A percentile compares a stretch with the other conserved stretches of the same genome.
These are phyloP conservation scores for Saccostrea cuccullata DNA, from an alignment of 1,140 invertebrate species.

Conservation along the genomic window DNA sequence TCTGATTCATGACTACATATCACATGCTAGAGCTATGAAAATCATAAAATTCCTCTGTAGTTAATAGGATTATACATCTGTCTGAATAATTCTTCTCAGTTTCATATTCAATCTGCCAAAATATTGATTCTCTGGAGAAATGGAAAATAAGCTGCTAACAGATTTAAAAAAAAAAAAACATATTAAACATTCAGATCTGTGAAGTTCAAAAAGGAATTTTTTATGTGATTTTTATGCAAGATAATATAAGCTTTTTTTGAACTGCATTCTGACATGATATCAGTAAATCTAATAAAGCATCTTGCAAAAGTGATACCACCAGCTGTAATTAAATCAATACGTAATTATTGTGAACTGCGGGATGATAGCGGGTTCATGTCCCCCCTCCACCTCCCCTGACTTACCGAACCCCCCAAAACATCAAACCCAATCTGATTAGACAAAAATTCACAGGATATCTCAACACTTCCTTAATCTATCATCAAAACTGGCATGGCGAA, in stretches of 20 bases:
- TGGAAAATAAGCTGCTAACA: not conserved
- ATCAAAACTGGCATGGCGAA: constrained; percentile 5
- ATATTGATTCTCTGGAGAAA: not conserved
- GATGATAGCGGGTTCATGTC: not conserved
- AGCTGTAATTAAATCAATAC: too few relatives aligned
- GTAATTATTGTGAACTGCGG: too few relatives aligned
- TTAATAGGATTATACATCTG: constrained; percentile 11
- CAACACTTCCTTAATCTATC: not conserved
- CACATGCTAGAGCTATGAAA: not conserved
- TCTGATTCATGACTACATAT: not conserved
- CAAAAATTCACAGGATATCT: not conserved
- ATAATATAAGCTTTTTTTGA: too few relatives aligned
- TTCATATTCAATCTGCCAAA: not conserved
- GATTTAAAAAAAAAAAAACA: too few relatives aligned
- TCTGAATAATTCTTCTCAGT: not conserved
- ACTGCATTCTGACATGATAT: not conserved
- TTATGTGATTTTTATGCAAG: too few relatives aligned
- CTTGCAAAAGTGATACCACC: not conserved
- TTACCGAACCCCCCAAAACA: not conserved
- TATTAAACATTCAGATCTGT: too few relatives aligned
- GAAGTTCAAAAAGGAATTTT: too few relatives aligned
- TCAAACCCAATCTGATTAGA: constrained; percentile 18
- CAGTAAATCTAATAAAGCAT: not conserved
- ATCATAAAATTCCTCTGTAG: not conserved
- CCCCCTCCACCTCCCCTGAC: not conserved